Conservation (phyloP, 2,113 vertebrate species). For the Oxyruncus cristatus region DNA sequence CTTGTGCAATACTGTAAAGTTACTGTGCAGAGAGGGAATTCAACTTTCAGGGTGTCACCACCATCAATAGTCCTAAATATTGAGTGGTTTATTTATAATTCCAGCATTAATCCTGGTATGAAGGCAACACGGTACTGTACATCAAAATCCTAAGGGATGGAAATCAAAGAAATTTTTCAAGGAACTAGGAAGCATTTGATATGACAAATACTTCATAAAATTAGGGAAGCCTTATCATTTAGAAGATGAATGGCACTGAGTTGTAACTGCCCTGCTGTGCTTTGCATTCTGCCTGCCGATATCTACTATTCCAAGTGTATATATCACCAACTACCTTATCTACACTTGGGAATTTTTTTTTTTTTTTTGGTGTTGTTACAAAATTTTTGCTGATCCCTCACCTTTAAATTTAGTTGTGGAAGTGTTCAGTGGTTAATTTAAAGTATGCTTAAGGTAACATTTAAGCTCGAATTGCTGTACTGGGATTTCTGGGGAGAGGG, state of each 20-base stretch:
- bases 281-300: constrained; percentile 38
- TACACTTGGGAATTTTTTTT: not conserved
- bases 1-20: not conserved
- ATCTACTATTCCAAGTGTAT: constrained; percentile 24
- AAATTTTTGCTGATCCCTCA: constrained; percentile 31
- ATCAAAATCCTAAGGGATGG: constrained; percentile 8
- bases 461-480: constrained; percentile 38
- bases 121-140: not conserved
- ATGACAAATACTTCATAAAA: constrained; percentile 57
- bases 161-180: constrained; percentile 36
- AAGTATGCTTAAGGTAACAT: constrained; percentile 27
- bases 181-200: constrained; percentile 43
- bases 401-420: constrained; percentile 54
- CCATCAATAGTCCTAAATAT: not conserved
- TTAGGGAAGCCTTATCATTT: constrained; percentile 42
- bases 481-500: constrained; percentile 5
- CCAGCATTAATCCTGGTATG: constrained; percentile 1
- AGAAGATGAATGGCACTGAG: constrained; percentile 37
- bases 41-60: not conserved
- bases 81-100: constrained; percentile 23
- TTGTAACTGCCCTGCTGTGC: constrained; percentile 42
- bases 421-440: constrained; percentile 37
- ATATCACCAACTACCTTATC: not conserved
- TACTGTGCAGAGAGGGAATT: not conserved
- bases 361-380: not conserved